These are phyloP conservation scores for Tachina fera DNA, from an alignment of 2,888 invertebrate species.

Conservation along the genomic window DNA sequence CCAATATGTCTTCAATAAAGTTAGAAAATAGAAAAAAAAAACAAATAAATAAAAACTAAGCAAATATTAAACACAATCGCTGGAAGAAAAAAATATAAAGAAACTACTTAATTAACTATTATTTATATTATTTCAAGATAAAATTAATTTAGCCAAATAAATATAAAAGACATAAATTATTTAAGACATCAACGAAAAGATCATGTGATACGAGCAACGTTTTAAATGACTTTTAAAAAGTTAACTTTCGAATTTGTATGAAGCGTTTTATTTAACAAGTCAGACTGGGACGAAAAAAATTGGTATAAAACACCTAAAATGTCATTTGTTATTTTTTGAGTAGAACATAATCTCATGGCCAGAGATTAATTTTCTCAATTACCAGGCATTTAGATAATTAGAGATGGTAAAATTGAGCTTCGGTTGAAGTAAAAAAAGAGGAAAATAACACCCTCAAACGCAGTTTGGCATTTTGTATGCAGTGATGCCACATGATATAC, in stretches of 20 bases:
- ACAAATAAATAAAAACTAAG: not conserved
- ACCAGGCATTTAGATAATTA: no score
- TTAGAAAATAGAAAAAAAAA: not conserved
- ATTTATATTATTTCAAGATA: constrained; percentile 28
- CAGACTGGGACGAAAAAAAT: no score
- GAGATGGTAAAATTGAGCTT: no score
- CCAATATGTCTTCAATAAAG: constrained; percentile 16
- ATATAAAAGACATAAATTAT: constrained; percentile 30
- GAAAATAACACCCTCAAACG: no score
- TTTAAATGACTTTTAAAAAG: constrained; percentile 13
- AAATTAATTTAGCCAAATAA: constrained; percentile 17
- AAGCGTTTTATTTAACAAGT: no score
- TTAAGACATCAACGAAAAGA: constrained; percentile 14
- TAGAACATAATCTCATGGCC: no score
- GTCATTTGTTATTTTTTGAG: no score
- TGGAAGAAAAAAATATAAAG: not conserved
- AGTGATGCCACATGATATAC: no score
- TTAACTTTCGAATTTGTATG: not conserved
- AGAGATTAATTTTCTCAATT: no score
- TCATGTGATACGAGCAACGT: constrained; percentile 16
- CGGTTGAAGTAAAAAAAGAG: no score
- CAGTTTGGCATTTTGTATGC: no score
- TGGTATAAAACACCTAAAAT: no score
- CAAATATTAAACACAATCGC: constrained; percentile 31
- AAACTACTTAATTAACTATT: constrained; percentile 40